Base-by-base conservation (phyloP, 2,888 invertebrate species). In the Drosophila hamatofila region DNA sequence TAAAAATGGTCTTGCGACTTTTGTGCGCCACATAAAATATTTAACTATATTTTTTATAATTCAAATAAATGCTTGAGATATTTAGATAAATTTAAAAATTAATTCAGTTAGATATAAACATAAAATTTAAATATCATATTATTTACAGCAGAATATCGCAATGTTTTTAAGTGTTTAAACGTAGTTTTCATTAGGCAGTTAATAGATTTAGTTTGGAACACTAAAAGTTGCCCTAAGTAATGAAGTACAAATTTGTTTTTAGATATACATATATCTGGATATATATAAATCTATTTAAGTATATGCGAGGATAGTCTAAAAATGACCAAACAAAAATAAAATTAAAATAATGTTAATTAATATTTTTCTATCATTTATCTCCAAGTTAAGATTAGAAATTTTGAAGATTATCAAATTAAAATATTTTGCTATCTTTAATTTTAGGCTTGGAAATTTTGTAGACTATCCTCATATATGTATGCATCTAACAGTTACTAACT, bases 401-500 rank as follows among this genome's bases (percentile, higher is more conserved):
- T n/a, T 14, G 25, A 3, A 25, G 25, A 25, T 25, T 25, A 2
- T 3, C 25, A 25, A 25, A 25, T 25, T 25, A 25, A 25, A 25
- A 25, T 25, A 25, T 3, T 3, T n/a, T n/a, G n/a, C n/a, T n/a
- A n/a, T n/a, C n/a, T 7, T 27, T 7, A 27, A 27, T 1, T 27
- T 30, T 30, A 30, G 11, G 9, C 9, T 30, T 30, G 44, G 0
- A 48, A 27, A 27, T 27, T 27, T 18, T n/a, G 0, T 3, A 49
- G 30, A 49, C 49, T 30, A 49, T 49, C 12, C 18, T 66, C 52
- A 11, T 58, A 16, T 55, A 42, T 49, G 42, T 75, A 72, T 52
- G 64, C 55, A 67, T 69, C 74, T 79, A 79, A 80, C 66, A 63
- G 67, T 67, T 63, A 61, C 64, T 56, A 68, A 49, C 52, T 81